Percentiles rank a stretch among this genome's conserved stretches.
Conservation (phyloP, 2,888 invertebrate species). For the Perizoma flavofasciatum region DNA sequence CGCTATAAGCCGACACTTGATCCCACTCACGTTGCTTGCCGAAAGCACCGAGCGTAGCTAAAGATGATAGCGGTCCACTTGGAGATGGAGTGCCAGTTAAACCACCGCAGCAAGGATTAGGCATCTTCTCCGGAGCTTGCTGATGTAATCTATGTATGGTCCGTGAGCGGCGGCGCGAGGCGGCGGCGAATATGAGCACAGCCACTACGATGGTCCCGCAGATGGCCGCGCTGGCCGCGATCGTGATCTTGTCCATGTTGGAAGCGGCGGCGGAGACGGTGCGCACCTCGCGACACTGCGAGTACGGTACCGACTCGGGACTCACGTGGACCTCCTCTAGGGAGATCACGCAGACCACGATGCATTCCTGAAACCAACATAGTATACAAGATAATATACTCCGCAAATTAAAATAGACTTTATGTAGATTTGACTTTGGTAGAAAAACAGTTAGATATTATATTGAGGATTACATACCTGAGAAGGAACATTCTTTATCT, state of each 20-base stretch:
- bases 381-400: neutral
- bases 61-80: constrained; percentile 90
- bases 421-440: too few species aligned
- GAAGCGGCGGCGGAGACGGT: constrained; percentile 92
- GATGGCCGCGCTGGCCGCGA: constrained; percentile 96
- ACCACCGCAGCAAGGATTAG: constrained; percentile 91
- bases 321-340: constrained; percentile 94
- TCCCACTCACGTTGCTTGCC: constrained; percentile 91
- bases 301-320: constrained; percentile 92
- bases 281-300: constrained; percentile 94
- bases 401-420: neutral
- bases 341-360: constrained; percentile 96
- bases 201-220: constrained; percentile 96
- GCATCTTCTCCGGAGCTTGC: constrained; percentile 88
- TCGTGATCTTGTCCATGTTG: constrained; percentile 97
- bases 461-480: constrained; percentile 81
- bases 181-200: constrained; percentile 94
- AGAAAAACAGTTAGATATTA: too few species aligned
- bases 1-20: constrained; percentile 94
- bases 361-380: constrained; percentile 88
- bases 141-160: constrained; percentile 90
- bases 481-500: constrained; percentile 95
- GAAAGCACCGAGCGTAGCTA: constrained; percentile 93
- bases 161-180: constrained; percentile 90
- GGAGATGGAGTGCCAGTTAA: constrained; percentile 90